These are phyloP conservation scores for Intellagama lesueurii DNA, from an alignment of 2,797 vertebrate genomes.

Conservation along the genomic window DNA sequence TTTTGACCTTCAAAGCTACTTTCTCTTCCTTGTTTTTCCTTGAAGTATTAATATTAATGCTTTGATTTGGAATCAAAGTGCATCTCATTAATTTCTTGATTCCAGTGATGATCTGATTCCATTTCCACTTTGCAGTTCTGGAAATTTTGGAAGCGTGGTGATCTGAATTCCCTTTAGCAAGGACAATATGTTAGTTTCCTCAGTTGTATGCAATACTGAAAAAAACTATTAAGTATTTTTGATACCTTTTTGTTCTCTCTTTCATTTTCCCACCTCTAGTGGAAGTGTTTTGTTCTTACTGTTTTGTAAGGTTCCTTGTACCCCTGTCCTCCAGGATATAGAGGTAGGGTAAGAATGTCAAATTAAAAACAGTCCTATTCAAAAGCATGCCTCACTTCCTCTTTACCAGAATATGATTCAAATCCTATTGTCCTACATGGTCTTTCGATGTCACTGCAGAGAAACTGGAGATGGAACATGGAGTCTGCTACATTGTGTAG, in stretches of 20 bases:
- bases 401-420: too few relatives aligned
- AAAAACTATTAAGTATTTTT: too few relatives aligned
- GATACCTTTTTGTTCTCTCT: too few relatives aligned
- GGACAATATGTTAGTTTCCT: not conserved
- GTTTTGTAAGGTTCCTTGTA: not conserved
- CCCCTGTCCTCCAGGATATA: not conserved
- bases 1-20: slow-evolving; percentile 19
- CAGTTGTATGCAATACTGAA: too few relatives aligned
- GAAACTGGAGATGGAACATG: not conserved
- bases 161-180: not conserved
- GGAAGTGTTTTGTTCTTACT: not conserved
- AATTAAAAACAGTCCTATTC: not conserved
- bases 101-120: slow-evolving; percentile 1
- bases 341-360: not conserved
- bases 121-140: not conserved
- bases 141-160: not conserved
- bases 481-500: too few relatives aligned
- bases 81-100: slow-evolving; percentile 35
- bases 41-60: slow-evolving; percentile 1
- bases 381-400: not conserved
- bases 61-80: slow-evolving; percentile 37
- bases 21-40: not conserved
- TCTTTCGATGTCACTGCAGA: not conserved
- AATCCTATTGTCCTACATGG: not conserved
- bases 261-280: not conserved